Evolutionary conservation across 2,113 vertebrate species (phyloP).

Genomic region (Melanotaenia duboulayi): DNA sequence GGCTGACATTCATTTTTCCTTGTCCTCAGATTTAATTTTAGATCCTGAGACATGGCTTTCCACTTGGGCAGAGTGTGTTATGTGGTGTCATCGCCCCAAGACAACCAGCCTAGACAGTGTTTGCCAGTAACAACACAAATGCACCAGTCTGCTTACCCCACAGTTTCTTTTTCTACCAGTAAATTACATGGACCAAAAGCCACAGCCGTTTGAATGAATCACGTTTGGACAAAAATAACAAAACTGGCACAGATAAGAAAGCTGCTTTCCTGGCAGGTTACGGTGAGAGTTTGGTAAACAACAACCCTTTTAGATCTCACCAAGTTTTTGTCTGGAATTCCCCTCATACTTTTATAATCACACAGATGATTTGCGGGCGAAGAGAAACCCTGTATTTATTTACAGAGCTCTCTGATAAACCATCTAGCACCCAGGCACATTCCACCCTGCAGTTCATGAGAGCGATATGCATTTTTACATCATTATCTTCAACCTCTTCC

Average conservation of each 20-base stretch:
- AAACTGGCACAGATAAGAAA: conserved; percentile 60
- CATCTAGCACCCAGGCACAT: conserved; percentile 40
- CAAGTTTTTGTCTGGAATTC: conserved; percentile 44
- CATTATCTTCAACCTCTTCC: conserved; percentile 43
- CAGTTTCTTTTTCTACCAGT: conserved; percentile 58
- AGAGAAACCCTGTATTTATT: conserved; percentile 51
- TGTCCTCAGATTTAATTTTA: conserved; percentile 33
- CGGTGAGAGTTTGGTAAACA: conserved; percentile 60
- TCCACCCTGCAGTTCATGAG: conserved; percentile 28
- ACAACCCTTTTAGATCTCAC: conserved; percentile 25
- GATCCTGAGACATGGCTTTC: conserved; percentile 19
- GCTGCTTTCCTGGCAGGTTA: conserved; percentile 51
- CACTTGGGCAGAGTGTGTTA: conserved; percentile 22
- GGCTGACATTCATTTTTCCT: neutral
- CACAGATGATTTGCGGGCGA: conserved; percentile 13
- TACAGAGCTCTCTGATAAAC: conserved; percentile 60
- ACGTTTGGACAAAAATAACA: conserved; percentile 68
- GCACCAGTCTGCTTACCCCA: conserved; percentile 35
- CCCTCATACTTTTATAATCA: conserved; percentile 57
- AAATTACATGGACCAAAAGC: conserved; percentile 69
- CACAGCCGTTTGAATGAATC: conserved; percentile 65
- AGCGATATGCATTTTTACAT: conserved; percentile 17
- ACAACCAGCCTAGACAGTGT: conserved; percentile 53
- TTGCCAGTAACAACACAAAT: conserved; percentile 72
- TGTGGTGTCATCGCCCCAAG: conserved; percentile 51